Base-by-base conservation (phyloP, 2,797 vertebrate species). In the Syndactyla subalaris region DNA sequence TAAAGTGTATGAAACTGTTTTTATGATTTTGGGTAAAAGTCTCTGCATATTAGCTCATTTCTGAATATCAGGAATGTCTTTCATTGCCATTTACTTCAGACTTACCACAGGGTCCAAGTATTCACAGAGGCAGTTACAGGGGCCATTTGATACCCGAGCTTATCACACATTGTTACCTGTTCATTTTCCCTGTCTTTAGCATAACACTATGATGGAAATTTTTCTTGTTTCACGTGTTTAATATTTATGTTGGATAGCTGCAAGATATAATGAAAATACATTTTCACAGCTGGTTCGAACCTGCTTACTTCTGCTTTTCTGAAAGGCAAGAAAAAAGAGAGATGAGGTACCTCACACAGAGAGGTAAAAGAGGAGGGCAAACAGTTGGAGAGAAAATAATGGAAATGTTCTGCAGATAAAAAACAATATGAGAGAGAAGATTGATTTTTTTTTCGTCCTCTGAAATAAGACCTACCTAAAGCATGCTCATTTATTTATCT, bases 251-350 rank as follows among this genome's bases (percentile, higher is more conserved):
- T 63, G 57, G 61, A 49, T 87, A 87, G 83, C 78, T 95, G 75
- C 67, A 86, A 88, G 94, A 65, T 66, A 81, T 27, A 88, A 96
- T 88, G 85, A 90, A 96, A 97, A 97, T 93, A 90, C 71, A 74
- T 95, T 93, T 92, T 91, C 86, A 71, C 83, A 76, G 80, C 72
- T 90, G 79, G 66, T 91, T 93, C 66, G 14, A 95, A 85, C 49
- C 41, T 91, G 72, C 74, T 85, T 94, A 66, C 91, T 93, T 93
- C 78, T 96, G 57, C 45, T 91, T 12, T 87, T 94, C 67, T 71
- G 63, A 76, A 95, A 93, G 36, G 38, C 71, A 82, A 76, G 48
- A 70, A 90, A 51, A 88, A 41, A 66, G 58, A 83, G 41, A 85
- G 34, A 87, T 79, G 70, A 62, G 48, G 49, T 65, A 81, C 63